Base-by-base conservation (phyloP, 2,797 vertebrate genomes). In the Gambusia yucatana region DNA sequence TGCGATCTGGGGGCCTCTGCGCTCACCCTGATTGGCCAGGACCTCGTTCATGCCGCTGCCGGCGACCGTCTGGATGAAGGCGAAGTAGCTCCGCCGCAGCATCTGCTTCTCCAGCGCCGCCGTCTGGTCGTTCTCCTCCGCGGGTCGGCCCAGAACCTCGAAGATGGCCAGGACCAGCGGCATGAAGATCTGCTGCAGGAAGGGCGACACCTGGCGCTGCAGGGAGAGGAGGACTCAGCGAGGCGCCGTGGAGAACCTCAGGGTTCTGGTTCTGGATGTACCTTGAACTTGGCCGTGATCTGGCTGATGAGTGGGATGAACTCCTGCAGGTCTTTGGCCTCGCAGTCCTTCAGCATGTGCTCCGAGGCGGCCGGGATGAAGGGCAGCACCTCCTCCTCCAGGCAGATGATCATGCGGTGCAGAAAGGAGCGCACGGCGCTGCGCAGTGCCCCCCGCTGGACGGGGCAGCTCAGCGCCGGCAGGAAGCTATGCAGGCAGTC, bases 251-350 rank as follows among this genome's bases (percentile, higher is more conserved):
- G 59, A 28, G 33, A 7, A 0, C 2, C 13, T 0, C 6, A 13
- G 36, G 50, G 22, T 43, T 57, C 20, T 3, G 3, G 16, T 5
- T 17, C 47, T 8, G n/a, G 0, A 65, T 17, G 43, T 76, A 99
- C 98, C 97, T 99, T 99, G 94, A 99, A 99, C 92, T 99, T 99
- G 85, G 98, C 97, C 4, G 98, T 98, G 91, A 99, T 98, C 94
- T 99, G 98, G 90, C 98, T 99, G 96, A 99, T 98, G 84, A 99
- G 97, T 4, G 98, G 98, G 95, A 99, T 99, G 94, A 99, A 98
- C 95, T 99, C 98, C 95, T 99, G 98, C 88, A 99, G 96, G 90
- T 99, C 98, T 90, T 97, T 97, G 85, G 98, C 97, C 96, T 99
- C 98, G 75, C 98, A 99, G 86, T 99, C 98, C 94, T 99, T 99